phyloP scores from a whole-genome alignment of 2,113 vertebrate species.

The Pimephales promelas region DNA sequence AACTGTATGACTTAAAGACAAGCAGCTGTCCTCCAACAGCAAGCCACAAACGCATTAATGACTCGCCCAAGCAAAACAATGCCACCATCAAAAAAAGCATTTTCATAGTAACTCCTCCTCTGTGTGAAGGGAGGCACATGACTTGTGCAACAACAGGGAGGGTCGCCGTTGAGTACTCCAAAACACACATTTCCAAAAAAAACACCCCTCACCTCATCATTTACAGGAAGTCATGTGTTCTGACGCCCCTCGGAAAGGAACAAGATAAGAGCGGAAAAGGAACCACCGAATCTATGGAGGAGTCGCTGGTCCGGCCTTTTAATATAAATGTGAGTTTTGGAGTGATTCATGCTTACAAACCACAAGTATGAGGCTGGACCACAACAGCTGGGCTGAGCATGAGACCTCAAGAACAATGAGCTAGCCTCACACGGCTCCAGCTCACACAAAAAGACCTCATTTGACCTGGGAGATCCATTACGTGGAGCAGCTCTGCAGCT shows the following conservation, averaged over 20 bases:
- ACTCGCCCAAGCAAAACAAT: constrained; percentile 22
- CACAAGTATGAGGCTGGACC: constrained; percentile 20
- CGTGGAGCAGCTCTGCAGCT: constrained; percentile 29
- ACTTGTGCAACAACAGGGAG: constrained; percentile 12
- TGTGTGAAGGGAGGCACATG: constrained; percentile 7
- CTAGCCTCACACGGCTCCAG: constrained; percentile 15
- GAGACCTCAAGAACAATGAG: constrained; percentile 36
- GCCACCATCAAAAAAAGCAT: constrained; percentile 10
- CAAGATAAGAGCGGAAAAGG: constrained; percentile 5
- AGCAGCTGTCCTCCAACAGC: constrained; percentile 13
- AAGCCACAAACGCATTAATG: constrained; percentile 20
- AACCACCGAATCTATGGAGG: neutral
- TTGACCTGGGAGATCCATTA: constrained; percentile 33
- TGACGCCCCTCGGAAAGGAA: neutral
- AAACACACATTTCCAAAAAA: constrained; percentile 12
- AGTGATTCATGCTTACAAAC: constrained; percentile 26
- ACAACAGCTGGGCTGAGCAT: constrained; percentile 37
- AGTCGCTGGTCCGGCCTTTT: neutral
- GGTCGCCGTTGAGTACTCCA: neutral
- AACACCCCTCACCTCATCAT: neutral
- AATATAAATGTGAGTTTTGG: constrained; percentile 21
- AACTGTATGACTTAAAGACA: constrained; percentile 16
- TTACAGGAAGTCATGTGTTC: constrained; percentile 13
- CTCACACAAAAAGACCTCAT: constrained; percentile 38
- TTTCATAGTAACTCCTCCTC: neutral